A percentile compares a stretch with the other conserved stretches of the same genome.
phyloP scores from a whole-genome alignment of 2,113 vertebrate genomes.

The Anoplopoma fimbria region DNA sequence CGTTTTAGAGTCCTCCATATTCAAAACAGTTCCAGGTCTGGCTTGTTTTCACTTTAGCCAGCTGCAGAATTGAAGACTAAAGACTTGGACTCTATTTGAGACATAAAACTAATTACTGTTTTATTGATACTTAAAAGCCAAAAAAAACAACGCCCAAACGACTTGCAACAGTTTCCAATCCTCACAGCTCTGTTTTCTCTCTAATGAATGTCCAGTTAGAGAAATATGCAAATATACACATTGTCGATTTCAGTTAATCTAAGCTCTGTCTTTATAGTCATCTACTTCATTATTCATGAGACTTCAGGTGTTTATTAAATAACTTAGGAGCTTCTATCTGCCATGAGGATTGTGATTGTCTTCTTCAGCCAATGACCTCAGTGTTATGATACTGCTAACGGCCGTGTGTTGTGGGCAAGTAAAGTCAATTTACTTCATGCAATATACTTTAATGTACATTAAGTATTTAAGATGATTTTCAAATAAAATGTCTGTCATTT shows the following conservation, averaged over 20 bases:
- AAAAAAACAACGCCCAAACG: background rate
- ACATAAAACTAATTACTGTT: background rate
- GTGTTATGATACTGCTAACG: background rate
- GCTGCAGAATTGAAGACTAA: background rate
- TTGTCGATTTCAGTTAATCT: too few species aligned
- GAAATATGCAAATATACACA: background rate
- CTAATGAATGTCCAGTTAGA: background rate
- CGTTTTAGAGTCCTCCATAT: background rate
- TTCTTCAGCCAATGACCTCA: background rate
- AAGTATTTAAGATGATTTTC: conserved; percentile 17
- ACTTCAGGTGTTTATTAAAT: conserved; percentile 14
- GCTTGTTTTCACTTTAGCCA: background rate
- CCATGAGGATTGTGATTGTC: background rate
- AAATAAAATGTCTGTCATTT: conserved; percentile 35
- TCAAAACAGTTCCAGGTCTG: background rate
- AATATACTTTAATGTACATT: background rate
- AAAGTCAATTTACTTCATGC: too few species aligned
- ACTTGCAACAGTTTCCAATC: background rate
- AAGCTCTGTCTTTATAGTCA: background rate
- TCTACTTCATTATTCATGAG: background rate
- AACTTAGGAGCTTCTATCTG: background rate
- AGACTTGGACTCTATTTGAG: background rate
- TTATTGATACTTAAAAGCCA: too few species aligned
- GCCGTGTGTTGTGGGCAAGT: conserved; percentile 11
- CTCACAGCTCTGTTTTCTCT: background rate